phyloP scores from a whole-genome alignment of 2,113 vertebrate species.

The Mixornis gularis region DNA sequence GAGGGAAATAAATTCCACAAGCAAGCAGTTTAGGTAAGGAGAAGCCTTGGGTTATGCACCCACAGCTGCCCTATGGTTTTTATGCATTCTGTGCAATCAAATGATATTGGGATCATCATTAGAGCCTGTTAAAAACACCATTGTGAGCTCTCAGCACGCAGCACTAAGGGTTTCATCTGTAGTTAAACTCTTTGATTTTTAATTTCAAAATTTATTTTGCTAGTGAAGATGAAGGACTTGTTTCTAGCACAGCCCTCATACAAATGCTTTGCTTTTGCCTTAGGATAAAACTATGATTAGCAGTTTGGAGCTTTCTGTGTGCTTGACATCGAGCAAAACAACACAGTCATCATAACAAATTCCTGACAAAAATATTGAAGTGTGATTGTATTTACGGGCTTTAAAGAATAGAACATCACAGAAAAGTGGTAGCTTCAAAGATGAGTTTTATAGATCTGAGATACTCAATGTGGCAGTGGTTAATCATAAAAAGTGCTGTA shows the following conservation, averaged over 20 bases:
- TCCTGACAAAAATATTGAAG: constrained; percentile 35
- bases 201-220: constrained; percentile 44
- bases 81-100: constrained; percentile 27
- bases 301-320: constrained; percentile 24
- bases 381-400: neutral
- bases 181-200: constrained; percentile 58
- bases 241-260: constrained; percentile 5
- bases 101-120: neutral
- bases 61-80: neutral
- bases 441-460: neutral
- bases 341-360: constrained; percentile 20
- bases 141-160: neutral
- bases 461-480: neutral
- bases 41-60: neutral
- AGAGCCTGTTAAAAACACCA: constrained; percentile 18
- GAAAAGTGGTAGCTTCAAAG: neutral
- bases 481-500: neutral
- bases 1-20: neutral
- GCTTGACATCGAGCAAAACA: neutral
- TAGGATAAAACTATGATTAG: constrained; percentile 13
- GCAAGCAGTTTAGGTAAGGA: neutral
- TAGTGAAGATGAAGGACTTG: constrained; percentile 43
- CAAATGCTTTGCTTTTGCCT: constrained; percentile 9
- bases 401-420: constrained; percentile 5
- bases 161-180: neutral